Evolutionary conservation across 1,140 invertebrate genomes (phyloP), one percentile per base, ranked within the genome.

Genomic region (Drosophila baimaii): DNA sequence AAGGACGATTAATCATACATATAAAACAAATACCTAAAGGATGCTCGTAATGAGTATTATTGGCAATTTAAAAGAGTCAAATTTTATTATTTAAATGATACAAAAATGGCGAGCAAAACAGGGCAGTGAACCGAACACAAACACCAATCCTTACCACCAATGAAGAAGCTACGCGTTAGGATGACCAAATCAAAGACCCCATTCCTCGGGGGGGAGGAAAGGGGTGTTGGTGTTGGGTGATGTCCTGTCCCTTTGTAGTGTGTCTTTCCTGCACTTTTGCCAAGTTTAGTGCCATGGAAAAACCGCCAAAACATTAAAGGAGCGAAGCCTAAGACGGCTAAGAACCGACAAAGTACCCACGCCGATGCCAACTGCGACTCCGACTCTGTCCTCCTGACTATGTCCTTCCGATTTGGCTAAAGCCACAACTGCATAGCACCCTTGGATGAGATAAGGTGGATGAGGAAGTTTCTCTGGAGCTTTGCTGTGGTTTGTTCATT

Each of bases 1-100:
- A 66, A 71, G 68, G 54, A 27, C 64, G 64, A 66, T 72, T 72
- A 72, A 72, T 70, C 69, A 72, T 72, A 72, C 69, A 72, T 72
- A 66, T 72, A 70, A 72, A 70, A 37, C 23, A 33, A 70, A 70
- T 65, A 63, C 8, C 25, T 5, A 35, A 44, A 65, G 49, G n/a
- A 49, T 12, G 15, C 46, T 17, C 9, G 15, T 25, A 5, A 10
- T 2, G 1, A 2, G 12, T 57, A n/a, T 47, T 29, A 58, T 46
- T 46, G 56, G 5, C 56, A 47, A 47, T 58, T 57, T 57, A 52
- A 52, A n/a, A 13, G 5, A 5, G 12, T 1, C 21, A 15, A 9
- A 35, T 5, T 19, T 52, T 52, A 3, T 35, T 35, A 52, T 52
- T 52, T 10, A 52, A 52, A 31, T n/a, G 13, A 52, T 2, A 9